These are phyloP conservation scores for Empidonax traillii DNA, from an alignment of 2,113 vertebrate genomes.

Conservation along the genomic window DNA sequence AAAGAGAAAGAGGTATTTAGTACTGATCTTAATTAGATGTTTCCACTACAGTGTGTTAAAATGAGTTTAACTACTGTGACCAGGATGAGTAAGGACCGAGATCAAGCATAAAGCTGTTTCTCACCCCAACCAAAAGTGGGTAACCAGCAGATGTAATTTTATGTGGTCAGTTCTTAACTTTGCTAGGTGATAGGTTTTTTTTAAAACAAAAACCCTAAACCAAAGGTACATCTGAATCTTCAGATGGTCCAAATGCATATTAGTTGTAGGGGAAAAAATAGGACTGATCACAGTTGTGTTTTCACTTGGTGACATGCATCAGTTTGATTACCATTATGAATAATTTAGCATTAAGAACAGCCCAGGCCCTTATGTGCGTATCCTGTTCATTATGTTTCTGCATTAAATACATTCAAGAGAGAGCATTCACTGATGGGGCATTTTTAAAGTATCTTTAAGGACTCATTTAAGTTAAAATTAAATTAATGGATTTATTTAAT, in stretches of 20 bases:
- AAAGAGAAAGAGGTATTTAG: neutral
- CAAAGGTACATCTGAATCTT: neutral
- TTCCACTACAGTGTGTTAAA: neutral
- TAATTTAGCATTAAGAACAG: neutral
- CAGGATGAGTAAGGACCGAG: neutral
- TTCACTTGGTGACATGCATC: neutral
- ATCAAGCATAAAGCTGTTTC: neutral
- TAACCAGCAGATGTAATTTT: neutral
- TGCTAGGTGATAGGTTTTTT: neutral
- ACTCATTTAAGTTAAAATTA: conserved; percentile 18
- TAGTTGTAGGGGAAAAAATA: neutral
- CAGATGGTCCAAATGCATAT: neutral
- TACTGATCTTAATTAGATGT: neutral
- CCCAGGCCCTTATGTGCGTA: neutral
- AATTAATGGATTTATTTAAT: conserved; percentile 42
- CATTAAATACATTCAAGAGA: neutral
- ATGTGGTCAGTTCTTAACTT: neutral
- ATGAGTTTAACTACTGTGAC: neutral
- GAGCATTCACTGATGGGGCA: neutral
- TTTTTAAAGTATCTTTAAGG: conserved; percentile 17
- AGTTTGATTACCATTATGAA: neutral
- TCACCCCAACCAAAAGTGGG: neutral
- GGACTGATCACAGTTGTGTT: neutral
- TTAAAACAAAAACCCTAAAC: neutral
- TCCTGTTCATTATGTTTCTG: neutral